These are phyloP conservation scores for Triplophysa siluroides DNA, from an alignment of 2,113 vertebrate species.

Conservation along the genomic window DNA sequence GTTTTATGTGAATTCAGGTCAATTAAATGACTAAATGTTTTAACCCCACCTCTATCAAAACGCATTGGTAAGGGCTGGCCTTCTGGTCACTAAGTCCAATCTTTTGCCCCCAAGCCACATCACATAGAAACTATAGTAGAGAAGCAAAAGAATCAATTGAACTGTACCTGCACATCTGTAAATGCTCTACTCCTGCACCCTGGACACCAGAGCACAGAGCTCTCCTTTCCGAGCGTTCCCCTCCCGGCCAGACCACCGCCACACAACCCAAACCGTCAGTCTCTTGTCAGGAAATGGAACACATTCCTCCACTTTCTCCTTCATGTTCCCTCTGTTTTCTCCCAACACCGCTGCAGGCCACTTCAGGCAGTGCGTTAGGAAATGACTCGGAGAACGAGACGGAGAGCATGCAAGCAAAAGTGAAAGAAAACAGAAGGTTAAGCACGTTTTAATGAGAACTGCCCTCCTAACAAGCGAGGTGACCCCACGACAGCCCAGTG, in stretches of 20 bases:
- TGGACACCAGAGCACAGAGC: conserved; percentile 13
- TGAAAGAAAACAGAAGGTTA: conserved; percentile 43
- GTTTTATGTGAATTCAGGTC: too few relatives aligned
- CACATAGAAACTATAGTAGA: background rate
- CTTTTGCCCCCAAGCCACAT: background rate
- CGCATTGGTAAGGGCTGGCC: background rate
- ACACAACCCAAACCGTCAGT: conserved; percentile 25
- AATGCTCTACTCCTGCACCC: conserved; percentile 5
- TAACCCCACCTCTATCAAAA: background rate
- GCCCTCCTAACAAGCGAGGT: conserved; percentile 57
- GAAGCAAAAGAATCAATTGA: background rate
- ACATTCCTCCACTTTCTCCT: conserved; percentile 35
- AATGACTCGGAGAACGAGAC: conserved; percentile 15
- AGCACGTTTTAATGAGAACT: conserved; percentile 57
- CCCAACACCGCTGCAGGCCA: conserved; percentile 34
- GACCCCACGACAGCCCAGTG: conserved; percentile 39
- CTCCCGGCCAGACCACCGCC: conserved; percentile 24
- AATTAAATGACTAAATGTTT: too few relatives aligned
- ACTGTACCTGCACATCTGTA: conserved; percentile 15
- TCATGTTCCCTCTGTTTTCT: conserved; percentile 12
- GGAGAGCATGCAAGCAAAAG: conserved; percentile 23
- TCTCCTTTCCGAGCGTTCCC: background rate
- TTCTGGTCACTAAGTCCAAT: background rate
- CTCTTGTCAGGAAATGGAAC: conserved; percentile 43
- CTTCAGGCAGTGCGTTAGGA: conserved; percentile 40